These are phyloP conservation scores for Philhelius pedissequus DNA, from an alignment of 2,888 invertebrate genomes.

Conservation along the genomic window DNA sequence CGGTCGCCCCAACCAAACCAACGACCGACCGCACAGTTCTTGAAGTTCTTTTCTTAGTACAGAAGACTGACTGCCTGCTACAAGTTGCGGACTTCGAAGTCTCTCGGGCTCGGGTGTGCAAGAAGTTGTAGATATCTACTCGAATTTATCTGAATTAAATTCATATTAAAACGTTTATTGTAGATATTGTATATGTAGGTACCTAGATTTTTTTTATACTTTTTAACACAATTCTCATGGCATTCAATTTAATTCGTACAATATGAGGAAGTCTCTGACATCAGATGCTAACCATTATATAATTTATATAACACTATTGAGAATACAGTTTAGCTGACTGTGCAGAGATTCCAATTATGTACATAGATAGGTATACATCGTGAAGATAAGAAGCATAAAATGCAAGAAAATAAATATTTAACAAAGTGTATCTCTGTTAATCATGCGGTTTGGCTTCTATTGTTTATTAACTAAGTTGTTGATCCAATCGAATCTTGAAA, in stretches of 20 bases:
- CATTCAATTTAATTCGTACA: conserved; percentile 13
- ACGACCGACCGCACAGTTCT: conserved; percentile 31
- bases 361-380: neutral
- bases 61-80: neutral
- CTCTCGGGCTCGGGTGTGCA: conserved; percentile 12
- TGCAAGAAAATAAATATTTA: neutral
- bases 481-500: neutral
- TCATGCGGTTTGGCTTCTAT: neutral
- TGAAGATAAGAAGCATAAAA: neutral
- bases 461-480: neutral
- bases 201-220: neutral
- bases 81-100: neutral
- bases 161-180: conserved; percentile 24
- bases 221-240: conserved; percentile 4
- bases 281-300: conserved; percentile 17
- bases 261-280: conserved; percentile 30
- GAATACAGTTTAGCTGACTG: neutral
- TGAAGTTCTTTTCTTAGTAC: conserved; percentile 27
- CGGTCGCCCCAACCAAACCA: conserved; percentile 4
- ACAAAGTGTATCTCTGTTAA: neutral
- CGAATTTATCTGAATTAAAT: conserved; percentile 35
- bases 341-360: conserved; percentile 2
- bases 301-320: neutral
- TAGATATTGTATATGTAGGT: no score
- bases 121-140: neutral